Base-by-base conservation (phyloP, 1,140 invertebrate genomes). In the Episyrphus balteatus region DNA sequence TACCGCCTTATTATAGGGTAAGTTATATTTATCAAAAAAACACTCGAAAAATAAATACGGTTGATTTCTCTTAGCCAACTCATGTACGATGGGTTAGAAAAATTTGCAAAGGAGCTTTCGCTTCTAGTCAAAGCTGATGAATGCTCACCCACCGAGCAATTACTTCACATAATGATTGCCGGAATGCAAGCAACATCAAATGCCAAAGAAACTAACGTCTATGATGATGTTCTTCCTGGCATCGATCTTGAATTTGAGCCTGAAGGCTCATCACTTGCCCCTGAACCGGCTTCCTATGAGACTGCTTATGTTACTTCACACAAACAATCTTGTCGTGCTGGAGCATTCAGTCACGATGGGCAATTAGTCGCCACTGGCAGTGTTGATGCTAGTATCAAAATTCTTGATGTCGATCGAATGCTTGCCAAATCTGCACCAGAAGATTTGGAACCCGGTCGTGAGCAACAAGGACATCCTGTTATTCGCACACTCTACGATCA, bases 401-500 rank as follows among this genome's bases (percentile, higher is more conserved):
- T 99, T 66, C 71, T 98, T 36, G 94, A 98, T 69, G 93, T 99
- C 2, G 95, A 99, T 60, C 76, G 92, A 53, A 99, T 99, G 92
- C 73, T 99, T 54, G 92, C 92, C 0, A 98, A 97, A 61, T 88
- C 86, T 3, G 85, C 86, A 7, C 86, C 88, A 3, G 88, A 92
- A 61, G 87, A 84, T 57, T 78, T 83, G 58, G 82, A 84, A 53
- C 81, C 79, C 13, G 75, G 85, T 39, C 78, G 86, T 62, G 82
- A 90, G 68, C 78, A 89, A 54, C 88, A 94, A 59, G 90, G 90
- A 1, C 95, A 99, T 75, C 96, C 96, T 2, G 95, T 99, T 30
- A 98, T 99, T 52, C 76, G 95, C 48, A 99, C 96, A 7, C 72
- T 99, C n/a, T 99, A 98, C 65, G 96, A 98, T 70, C 95, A 99